Conservation (phyloP, 2,113 vertebrate genomes). For the Dipodomys stephensi region DNA sequence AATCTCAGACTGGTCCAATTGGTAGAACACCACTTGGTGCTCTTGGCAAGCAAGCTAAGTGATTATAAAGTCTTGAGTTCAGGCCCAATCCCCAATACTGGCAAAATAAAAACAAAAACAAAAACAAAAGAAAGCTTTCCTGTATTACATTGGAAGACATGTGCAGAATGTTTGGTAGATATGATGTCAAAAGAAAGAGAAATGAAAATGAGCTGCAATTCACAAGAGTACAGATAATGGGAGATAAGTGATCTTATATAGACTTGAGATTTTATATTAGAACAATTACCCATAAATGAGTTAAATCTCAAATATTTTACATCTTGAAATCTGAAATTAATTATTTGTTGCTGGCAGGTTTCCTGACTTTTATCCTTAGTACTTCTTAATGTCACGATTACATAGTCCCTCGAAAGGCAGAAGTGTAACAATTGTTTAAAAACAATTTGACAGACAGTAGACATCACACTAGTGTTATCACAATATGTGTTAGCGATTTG, state of each 20-base stretch:
- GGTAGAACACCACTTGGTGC: too few species aligned
- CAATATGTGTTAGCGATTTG: background rate
- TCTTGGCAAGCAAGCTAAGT: too few species aligned
- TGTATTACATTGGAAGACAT: background rate
- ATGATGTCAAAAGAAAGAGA: background rate
- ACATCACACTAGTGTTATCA: background rate
- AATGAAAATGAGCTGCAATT: background rate
- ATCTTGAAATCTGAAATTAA: slow-evolving; percentile 33
- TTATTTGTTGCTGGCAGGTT: slow-evolving; percentile 15
- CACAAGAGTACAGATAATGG: background rate
- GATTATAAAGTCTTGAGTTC: too few species aligned
- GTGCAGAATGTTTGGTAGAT: background rate
- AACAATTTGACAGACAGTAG: background rate
- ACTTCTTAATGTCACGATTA: background rate
- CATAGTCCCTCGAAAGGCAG: background rate
- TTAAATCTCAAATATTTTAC: background rate
- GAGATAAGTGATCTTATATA: background rate
- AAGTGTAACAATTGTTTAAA: background rate
- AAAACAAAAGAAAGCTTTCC: background rate
- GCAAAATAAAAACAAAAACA: too few species aligned
- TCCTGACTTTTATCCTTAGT: slow-evolving; percentile 7
- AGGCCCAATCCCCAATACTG: too few species aligned
- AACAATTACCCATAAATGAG: slow-evolving; percentile 1
- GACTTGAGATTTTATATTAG: background rate
- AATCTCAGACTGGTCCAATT: background rate